phyloP scores from a whole-genome alignment of 2,888 invertebrate species.

The Gerris lacustris region DNA sequence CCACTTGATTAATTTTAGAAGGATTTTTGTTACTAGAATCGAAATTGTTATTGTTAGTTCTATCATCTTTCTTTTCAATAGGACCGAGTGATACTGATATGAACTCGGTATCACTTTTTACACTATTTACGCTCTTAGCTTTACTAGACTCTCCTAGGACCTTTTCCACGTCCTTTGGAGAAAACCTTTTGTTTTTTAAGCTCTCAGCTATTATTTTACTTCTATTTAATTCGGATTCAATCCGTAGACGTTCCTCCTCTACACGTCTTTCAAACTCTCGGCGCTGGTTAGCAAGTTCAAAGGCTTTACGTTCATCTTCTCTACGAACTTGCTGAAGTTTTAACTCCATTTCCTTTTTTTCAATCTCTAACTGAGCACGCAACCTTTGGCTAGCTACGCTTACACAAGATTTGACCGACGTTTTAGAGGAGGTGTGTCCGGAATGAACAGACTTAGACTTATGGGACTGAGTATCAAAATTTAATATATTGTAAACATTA shows the following conservation, averaged over 20 bases:
- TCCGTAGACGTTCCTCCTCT: not conserved
- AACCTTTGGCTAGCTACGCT: not conserved
- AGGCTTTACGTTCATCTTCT: not conserved
- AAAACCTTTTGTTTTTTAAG: not conserved
- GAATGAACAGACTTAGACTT: not conserved
- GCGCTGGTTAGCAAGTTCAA: not conserved
- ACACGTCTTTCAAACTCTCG: not conserved
- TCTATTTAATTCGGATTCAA: not conserved
- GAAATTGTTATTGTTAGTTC: not conserved
- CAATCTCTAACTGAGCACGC: not conserved
- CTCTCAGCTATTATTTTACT: not conserved
- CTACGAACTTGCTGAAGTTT: not conserved
- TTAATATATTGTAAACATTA: not conserved
- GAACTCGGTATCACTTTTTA: not conserved
- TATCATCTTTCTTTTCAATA: not conserved
- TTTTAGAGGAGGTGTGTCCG: not conserved
- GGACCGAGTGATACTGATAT: not conserved
- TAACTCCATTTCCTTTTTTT: not conserved
- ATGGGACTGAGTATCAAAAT: not conserved
- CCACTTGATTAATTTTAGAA: not conserved
- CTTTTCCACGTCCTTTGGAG: not conserved
- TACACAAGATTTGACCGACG: not conserved
- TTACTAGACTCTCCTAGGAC: not conserved
- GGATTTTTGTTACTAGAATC: not conserved
- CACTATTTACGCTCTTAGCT: not conserved